These are phyloP conservation scores for Taphrorychus bicolor DNA, from an alignment of 2,888 invertebrate genomes.

Conservation along the genomic window DNA sequence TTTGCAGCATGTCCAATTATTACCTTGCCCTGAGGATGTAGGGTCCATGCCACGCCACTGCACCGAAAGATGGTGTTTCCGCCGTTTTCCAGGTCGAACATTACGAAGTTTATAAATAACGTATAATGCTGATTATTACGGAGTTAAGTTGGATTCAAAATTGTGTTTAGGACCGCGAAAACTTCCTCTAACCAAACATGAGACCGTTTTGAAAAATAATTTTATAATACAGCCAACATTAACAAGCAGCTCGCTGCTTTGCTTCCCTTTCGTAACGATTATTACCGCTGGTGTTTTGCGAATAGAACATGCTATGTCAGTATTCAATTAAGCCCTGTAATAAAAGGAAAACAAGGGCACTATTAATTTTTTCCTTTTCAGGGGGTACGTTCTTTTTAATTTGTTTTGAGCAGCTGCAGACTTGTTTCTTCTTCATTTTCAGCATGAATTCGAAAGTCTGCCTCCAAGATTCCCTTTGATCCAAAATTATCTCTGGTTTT, in stretches of 20 bases:
- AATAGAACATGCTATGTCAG: slow-evolving; percentile 29
- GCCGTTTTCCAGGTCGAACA: too few species aligned
- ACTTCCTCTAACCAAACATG: neutral
- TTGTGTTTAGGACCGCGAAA: neutral
- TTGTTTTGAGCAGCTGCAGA: slow-evolving; percentile 2
- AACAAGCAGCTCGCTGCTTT: slow-evolving; percentile 7
- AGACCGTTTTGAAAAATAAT: neutral
- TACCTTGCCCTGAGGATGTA: too few species aligned
- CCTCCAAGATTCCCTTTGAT: neutral
- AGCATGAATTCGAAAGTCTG: neutral
- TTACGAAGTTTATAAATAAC: neutral
- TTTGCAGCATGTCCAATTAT: too few species aligned
- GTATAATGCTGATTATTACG: neutral
- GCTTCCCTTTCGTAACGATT: slow-evolving; percentile 23
- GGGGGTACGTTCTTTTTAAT: slow-evolving; percentile 1
- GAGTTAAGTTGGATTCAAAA: neutral
- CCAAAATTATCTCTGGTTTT: neutral
- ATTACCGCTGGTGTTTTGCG: slow-evolving; percentile 20
- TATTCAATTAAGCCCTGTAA: slow-evolving; percentile 25
- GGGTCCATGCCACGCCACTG: too few species aligned
- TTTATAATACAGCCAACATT: slow-evolving; percentile 1
- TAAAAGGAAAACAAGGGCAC: slow-evolving; percentile 22
- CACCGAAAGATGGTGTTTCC: too few species aligned
- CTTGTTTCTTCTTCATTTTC: neutral
- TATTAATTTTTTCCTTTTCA: slow-evolving; percentile 11